Base-by-base conservation (phyloP, 2,113 vertebrate species). In the Thamnaconus septentrionalis region DNA sequence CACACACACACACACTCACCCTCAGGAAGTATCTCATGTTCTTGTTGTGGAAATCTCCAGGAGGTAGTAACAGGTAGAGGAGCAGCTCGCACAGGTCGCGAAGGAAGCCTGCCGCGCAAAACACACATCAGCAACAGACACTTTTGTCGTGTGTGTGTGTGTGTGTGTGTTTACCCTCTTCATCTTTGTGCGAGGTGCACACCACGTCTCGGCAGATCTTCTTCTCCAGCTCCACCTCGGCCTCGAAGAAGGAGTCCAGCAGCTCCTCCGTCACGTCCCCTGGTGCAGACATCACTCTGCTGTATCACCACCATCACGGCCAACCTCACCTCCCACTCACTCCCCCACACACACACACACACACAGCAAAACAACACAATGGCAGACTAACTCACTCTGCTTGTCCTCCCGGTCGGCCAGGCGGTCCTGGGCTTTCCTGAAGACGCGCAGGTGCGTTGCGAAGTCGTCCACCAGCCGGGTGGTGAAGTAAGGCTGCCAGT, bases 31-130 rank as follows among this genome's bases (percentile, higher is more conserved):
- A 99, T 96, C 97, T 93, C 96, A 99, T 98, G 91, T 96, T 98
- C 92, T 97, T 98, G 92, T 97, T 99, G 93, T 99, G 97, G 94
- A 99, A 99, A 93, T 99, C 97, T 94, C 96, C 97, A 93, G 96
- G 94, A 96, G 97, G 97, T 95, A 99, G 96, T 93, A 99, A 93
- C 91, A 99, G 93, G 89, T 98, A 98, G 83, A 99, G 80, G 92
- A 99, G 95, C 90, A 99, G 91, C 91, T 99, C 97, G 89, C 96
- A 98, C 79, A 99, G 91, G 92, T 99, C 97, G 76, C 95, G 93
- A 84, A 99, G 92, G 91, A 98, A 99, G 84, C 95, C 97, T 99
- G 87, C 66, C 12, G 53, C 1, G 45, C 31, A 61, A 7, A 54
- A 3, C 4, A 46, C 3, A 63, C 39, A 6, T 5, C 7, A 6